Evolutionary conservation across 1,140 invertebrate species (phyloP).

Genomic region (Musca vetustissima): DNA sequence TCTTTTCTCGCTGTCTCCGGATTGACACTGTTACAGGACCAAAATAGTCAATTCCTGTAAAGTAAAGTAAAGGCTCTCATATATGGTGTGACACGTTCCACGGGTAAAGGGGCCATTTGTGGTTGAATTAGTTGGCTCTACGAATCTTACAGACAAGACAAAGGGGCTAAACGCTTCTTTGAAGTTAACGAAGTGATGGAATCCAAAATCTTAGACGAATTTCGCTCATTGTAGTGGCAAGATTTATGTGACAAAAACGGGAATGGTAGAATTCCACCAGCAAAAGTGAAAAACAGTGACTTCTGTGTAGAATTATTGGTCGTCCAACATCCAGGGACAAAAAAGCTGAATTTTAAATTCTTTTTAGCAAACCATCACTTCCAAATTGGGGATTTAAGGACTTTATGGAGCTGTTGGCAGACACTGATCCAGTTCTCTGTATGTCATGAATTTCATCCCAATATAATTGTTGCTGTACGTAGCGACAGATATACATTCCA

Average conservation of each 20-base stretch:
- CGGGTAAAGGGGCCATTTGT: background rate
- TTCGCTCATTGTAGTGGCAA: background rate
- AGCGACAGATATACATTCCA: background rate
- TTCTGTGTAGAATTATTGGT: background rate
- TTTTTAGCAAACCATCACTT: background rate
- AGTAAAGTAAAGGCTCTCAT: slow-evolving; percentile 40
- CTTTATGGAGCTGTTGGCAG: background rate
- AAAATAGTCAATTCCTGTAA: slow-evolving; percentile 42
- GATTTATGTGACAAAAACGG: background rate
- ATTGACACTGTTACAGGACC: slow-evolving; percentile 37
- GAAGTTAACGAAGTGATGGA: background rate
- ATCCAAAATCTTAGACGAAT: slow-evolving; percentile 12
- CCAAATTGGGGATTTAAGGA: background rate
- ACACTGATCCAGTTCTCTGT: background rate
- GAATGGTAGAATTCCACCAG: background rate
- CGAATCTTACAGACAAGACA: background rate
- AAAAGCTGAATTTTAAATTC: background rate
- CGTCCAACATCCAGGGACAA: background rate
- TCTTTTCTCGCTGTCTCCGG: slow-evolving; percentile 37
- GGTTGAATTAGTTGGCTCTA: background rate
- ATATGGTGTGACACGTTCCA: slow-evolving; percentile 24
- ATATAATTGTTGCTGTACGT: background rate
- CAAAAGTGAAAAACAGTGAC: background rate
- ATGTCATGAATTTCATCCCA: background rate
- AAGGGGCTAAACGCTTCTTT: background rate